Evolutionary conservation across 2,888 invertebrate genomes (phyloP).

Genomic region (Oscheius sp.): DNA sequence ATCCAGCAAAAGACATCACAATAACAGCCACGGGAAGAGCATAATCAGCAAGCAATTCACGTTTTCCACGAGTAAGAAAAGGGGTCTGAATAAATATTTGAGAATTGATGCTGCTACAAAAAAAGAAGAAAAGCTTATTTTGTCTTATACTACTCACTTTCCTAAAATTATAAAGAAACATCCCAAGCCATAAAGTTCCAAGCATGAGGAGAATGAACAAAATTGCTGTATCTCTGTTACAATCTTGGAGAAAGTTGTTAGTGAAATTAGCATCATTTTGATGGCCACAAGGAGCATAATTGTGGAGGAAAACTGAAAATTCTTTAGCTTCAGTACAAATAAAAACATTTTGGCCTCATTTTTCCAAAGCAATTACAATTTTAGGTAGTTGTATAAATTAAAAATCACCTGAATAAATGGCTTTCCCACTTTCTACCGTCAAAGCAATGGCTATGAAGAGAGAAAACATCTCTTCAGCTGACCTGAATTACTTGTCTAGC

Average conservation of each 20-base stretch:
- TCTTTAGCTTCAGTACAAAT: background rate
- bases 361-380: no score
- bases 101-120: background rate
- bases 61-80: slow-evolving; percentile 65
- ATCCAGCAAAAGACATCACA: slow-evolving; percentile 76
- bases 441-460: slow-evolving; percentile 77
- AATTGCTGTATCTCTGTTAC: slow-evolving; percentile 74
- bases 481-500: slow-evolving; percentile 71
- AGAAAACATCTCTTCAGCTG: slow-evolving; percentile 77
- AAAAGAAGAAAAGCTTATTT: background rate
- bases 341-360: background rate
- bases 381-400: no score
- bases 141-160: slow-evolving; percentile 65
- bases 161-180: slow-evolving; percentile 76
- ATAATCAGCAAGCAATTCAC: slow-evolving; percentile 76
- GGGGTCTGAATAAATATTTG: slow-evolving; percentile 47
- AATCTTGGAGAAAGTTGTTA: background rate
- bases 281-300: background rate
- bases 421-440: slow-evolving; percentile 74
- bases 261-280: background rate
- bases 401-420: background rate
- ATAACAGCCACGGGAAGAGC: slow-evolving; percentile 77
- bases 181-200: slow-evolving; percentile 76
- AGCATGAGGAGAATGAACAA: slow-evolving; percentile 76
- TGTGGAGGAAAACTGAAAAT: background rate